Percentiles rank a stretch among this genome's conserved stretches.
Conservation (phyloP, 2,797 vertebrate species). For the Coccyzus lansbergi region DNA sequence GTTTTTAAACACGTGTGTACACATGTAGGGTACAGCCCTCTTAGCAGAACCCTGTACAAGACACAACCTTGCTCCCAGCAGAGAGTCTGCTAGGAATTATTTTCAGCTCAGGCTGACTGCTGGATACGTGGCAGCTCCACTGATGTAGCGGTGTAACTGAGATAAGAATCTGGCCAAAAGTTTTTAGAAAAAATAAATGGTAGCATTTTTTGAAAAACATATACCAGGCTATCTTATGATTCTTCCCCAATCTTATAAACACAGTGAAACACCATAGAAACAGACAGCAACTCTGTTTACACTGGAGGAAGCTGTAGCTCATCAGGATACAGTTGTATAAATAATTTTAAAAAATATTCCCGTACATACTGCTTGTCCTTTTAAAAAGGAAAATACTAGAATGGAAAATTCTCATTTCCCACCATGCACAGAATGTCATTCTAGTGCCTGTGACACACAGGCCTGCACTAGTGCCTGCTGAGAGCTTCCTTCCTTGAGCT, state of each 20-base stretch:
- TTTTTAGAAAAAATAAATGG: background rate
- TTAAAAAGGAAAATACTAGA: slow-evolving; percentile 41
- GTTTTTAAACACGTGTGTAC: background rate
- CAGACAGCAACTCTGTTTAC: slow-evolving; percentile 69
- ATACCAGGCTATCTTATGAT: background rate
- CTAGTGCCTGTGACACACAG: background rate
- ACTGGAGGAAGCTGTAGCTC: slow-evolving; percentile 66
- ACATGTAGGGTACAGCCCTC: background rate
- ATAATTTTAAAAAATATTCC: slow-evolving; percentile 43
- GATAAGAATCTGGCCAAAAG: background rate
- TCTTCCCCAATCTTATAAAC: slow-evolving; percentile 51
- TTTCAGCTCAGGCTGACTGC: background rate
- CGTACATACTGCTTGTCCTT: slow-evolving; percentile 5
- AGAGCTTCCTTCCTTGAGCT: slow-evolving; percentile 1
- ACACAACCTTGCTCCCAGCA: background rate
- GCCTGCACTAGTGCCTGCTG: background rate
- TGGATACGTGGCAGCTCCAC: background rate
- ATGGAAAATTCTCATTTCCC: slow-evolving; percentile 44
- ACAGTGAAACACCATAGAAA: slow-evolving; percentile 31
- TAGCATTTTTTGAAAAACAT: background rate
- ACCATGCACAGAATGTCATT: background rate
- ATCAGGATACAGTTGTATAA: slow-evolving; percentile 76
- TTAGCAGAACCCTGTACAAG: background rate
- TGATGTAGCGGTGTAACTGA: background rate
- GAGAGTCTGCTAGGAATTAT: background rate